Percentiles rank a stretch among this genome's conserved stretches.
These are phyloP conservation scores for Gobionotothen gibberifrons DNA, from an alignment of 2,797 vertebrate species.

Conservation along the genomic window DNA sequence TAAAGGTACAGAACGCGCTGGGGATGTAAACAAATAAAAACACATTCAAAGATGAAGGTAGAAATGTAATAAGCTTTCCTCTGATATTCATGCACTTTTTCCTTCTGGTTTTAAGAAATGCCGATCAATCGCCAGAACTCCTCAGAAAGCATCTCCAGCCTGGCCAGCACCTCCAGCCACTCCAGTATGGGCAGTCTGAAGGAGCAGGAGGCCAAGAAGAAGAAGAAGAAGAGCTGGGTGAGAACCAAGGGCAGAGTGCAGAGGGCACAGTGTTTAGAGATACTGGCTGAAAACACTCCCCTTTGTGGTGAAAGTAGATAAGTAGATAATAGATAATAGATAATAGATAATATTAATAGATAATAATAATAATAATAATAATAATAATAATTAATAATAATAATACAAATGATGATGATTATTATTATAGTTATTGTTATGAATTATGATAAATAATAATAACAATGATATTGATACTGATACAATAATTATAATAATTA, in stretches of 20 bases:
- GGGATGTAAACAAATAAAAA: background rate
- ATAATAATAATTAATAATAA: no score
- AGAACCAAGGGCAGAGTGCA: slow-evolving; percentile 49
- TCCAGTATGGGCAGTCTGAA: slow-evolving; percentile 94
- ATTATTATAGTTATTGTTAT: no score
- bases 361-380: no score
- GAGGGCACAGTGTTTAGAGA: background rate
- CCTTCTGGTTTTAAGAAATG: slow-evolving; percentile 81
- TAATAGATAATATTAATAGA: no score
- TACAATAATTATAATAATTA: no score
- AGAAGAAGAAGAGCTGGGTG: slow-evolving; percentile 99
- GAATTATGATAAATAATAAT: no score
- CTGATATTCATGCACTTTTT: background rate
- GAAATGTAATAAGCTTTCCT: background rate
- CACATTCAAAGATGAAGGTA: background rate
- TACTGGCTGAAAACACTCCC: background rate
- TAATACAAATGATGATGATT: no score
- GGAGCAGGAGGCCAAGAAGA: slow-evolving; percentile 96
- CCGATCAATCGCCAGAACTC: slow-evolving; percentile 97
- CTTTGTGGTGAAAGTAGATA: no score
- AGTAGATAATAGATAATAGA: no score
- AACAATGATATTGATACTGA: no score
- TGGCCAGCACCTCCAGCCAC: slow-evolving; percentile 95
- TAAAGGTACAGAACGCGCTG: slow-evolving; percentile 82
- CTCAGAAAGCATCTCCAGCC: slow-evolving; percentile 96